phyloP scores from a whole-genome alignment of 2,113 vertebrate genomes.

The Lycocorax pyrrhopterus region DNA sequence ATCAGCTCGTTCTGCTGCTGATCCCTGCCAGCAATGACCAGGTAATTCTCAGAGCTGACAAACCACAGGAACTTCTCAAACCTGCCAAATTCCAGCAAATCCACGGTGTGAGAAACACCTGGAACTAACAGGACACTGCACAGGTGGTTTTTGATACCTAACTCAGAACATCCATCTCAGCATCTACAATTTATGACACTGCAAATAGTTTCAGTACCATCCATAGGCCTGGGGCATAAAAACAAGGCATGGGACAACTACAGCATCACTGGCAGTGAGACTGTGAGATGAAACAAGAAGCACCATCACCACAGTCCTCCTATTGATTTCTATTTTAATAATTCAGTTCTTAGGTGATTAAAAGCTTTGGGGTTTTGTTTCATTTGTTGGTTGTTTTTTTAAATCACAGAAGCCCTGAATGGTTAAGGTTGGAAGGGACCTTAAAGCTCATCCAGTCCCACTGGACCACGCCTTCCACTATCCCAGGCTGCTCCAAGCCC shows the following conservation, averaged over 20 bases:
- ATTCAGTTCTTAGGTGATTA: not conserved
- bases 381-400: not conserved
- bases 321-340: not conserved
- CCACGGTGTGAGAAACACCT: not conserved
- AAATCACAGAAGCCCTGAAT: not conserved
- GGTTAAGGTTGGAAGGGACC: not conserved
- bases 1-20: slow-evolving; percentile 99
- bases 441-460: not conserved
- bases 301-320: not conserved
- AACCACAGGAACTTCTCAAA: slow-evolving; percentile 99
- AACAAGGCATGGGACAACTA: not conserved
- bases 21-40: slow-evolving; percentile 93
- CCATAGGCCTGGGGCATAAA: not conserved
- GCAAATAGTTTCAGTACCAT: not conserved
- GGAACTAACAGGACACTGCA: not conserved
- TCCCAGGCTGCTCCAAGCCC: not conserved
- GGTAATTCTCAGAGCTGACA: slow-evolving; percentile 96
- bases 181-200: not conserved
- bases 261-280: not conserved
- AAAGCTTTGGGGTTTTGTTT: not conserved
- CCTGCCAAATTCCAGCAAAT: slow-evolving; percentile 73
- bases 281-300: not conserved
- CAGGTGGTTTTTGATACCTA: not conserved
- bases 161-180: not conserved
- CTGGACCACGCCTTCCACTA: not conserved